Conservation (phyloP, 2,797 vertebrate species). For the Xiphorhynchus erythropygius region DNA sequence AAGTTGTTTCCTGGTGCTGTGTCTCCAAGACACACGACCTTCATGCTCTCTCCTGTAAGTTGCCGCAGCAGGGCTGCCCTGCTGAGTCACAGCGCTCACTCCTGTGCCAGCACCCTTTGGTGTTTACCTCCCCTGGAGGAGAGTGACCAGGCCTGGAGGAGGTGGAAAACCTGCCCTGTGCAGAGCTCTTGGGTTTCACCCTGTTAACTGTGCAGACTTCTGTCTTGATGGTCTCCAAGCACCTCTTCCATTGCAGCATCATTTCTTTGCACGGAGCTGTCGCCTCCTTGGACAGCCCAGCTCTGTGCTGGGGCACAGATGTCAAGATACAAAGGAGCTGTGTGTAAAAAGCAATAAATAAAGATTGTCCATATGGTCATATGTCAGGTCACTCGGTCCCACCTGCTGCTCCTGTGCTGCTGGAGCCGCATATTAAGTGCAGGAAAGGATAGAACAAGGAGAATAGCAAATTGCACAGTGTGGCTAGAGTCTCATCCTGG, state of each 20-base stretch:
- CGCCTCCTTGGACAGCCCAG: accelerated
- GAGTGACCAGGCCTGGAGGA: neutral
- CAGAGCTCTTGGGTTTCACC: neutral
- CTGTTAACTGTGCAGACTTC: neutral
- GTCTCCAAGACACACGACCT: neutral
- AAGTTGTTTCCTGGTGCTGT: neutral
- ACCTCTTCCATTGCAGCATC: neutral
- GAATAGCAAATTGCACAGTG: neutral
- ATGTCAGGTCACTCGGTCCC: neutral
- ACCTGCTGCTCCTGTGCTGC: neutral
- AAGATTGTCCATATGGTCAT: neutral
- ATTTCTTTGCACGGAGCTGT: neutral
- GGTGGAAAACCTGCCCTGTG: neutral
- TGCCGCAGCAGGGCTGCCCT: neutral
- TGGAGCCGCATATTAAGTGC: neutral
- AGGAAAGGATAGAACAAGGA: neutral
- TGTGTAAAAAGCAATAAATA: neutral
- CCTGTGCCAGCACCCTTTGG: neutral
- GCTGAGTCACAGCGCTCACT: neutral
- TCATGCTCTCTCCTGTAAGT: neutral
- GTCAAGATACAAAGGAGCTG: neutral
- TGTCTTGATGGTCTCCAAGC: neutral
- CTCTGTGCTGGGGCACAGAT: neutral
- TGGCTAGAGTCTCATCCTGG: accelerated
- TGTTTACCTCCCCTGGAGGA: neutral